These are phyloP conservation scores for Gorsachius goisagi DNA, from an alignment of 2,113 vertebrate species.

Conservation along the genomic window DNA sequence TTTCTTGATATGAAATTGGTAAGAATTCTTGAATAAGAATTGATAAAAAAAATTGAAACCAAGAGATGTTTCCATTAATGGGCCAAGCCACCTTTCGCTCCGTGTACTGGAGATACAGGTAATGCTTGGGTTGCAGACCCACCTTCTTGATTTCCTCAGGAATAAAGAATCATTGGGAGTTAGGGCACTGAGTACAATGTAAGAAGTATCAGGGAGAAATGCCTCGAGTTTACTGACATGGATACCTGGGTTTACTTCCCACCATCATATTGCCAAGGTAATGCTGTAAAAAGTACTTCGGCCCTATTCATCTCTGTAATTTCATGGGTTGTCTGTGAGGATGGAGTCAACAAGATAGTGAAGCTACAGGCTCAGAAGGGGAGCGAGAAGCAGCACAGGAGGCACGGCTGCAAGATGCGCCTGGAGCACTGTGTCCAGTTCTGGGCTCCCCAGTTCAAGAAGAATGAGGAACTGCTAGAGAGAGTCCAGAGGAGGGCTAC, in stretches of 20 bases:
- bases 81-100: background rate
- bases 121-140: background rate
- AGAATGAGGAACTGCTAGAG: too few species aligned
- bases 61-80: background rate
- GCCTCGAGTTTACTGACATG: background rate
- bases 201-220: background rate
- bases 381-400: background rate
- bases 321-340: background rate
- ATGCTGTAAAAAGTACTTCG: background rate
- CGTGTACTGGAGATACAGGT: background rate
- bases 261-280: background rate
- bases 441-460: too few species aligned
- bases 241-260: background rate
- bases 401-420: background rate
- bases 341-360: background rate
- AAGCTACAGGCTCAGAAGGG: background rate
- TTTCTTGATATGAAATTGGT: background rate
- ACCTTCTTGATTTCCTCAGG: background rate
- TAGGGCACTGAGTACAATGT: fast-evolving
- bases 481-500: too few species aligned
- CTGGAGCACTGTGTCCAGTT: too few species aligned
- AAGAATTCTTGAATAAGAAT: background rate
- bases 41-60: background rate
- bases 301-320: background rate
- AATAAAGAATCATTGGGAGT: background rate